These are phyloP conservation scores for Enteromius radiatus DNA, from an alignment of 2,797 vertebrate species.

Conservation along the genomic window DNA sequence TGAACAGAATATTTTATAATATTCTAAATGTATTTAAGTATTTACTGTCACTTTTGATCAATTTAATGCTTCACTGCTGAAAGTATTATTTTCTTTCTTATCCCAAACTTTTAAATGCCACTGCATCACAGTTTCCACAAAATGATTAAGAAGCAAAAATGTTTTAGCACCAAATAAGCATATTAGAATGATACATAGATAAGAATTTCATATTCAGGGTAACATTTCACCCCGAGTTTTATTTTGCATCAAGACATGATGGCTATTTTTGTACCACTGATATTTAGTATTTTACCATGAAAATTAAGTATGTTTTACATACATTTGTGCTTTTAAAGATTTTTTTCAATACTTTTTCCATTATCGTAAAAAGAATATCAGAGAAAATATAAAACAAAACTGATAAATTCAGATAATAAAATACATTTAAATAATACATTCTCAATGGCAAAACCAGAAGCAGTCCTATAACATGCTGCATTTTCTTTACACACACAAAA, in stretches of 20 bases:
- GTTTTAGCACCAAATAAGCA: background rate
- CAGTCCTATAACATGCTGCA: background rate
- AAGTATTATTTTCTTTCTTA: background rate
- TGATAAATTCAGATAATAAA: background rate
- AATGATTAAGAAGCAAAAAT: background rate
- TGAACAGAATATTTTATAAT: background rate
- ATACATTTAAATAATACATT: background rate
- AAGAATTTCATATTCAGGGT: background rate
- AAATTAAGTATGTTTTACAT: background rate
- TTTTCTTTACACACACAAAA: background rate
- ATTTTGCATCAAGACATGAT: background rate
- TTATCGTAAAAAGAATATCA: background rate
- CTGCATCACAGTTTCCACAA: background rate
- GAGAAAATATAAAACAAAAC: background rate
- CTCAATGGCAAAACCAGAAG: background rate
- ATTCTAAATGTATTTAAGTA: no score
- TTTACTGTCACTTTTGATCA: background rate
- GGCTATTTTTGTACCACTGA: background rate
- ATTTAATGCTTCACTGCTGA: background rate
- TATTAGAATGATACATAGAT: background rate
- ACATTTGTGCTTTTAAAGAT: background rate
- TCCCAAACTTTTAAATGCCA: background rate
- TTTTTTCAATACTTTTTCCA: background rate
- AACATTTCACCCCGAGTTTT: background rate
- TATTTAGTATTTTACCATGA: background rate